phyloP scores from a whole-genome alignment of 1,140 invertebrate species.

The Portunus trituberculatus region DNA sequence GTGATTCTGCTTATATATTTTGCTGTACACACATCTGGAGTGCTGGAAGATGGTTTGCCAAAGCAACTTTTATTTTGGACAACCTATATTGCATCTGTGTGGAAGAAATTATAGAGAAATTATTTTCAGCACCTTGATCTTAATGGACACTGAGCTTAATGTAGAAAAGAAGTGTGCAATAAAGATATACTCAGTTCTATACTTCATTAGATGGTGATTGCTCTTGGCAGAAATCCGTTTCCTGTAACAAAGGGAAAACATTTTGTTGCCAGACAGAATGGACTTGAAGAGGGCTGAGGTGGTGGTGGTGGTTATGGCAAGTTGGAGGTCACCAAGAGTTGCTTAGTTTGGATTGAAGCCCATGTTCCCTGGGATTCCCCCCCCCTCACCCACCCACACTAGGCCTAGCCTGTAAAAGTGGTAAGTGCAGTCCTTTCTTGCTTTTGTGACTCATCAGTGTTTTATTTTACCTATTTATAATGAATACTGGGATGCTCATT shows the following conservation, averaged over 20 bases:
- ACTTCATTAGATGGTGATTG: conserved; percentile 47
- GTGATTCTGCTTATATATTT: conserved; percentile 62
- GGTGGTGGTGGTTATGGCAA: conserved; percentile 69
- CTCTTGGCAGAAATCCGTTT: conserved; percentile 40
- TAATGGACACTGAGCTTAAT: conserved; percentile 69
- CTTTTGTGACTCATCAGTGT: conserved; percentile 56
- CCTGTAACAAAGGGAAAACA: conserved; percentile 48
- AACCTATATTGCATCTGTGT: conserved; percentile 62
- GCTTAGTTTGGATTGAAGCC: conserved; percentile 65
- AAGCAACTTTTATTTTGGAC: conserved; percentile 52
- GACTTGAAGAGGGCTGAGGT: conserved; percentile 62
- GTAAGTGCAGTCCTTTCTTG: conserved; percentile 62
- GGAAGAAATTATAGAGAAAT: conserved; percentile 56
- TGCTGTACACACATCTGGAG: conserved; percentile 50
- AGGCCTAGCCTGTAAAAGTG: conserved; percentile 69
- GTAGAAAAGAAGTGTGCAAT: conserved; percentile 72
- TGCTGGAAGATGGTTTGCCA: conserved; percentile 57
- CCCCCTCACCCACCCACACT: background rate
- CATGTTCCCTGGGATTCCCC: conserved; percentile 46
- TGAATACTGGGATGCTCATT: conserved; percentile 56
- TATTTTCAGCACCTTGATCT: conserved; percentile 69
- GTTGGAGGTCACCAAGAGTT: conserved; percentile 39
- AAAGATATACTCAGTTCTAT: conserved; percentile 69
- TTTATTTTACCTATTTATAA: conserved; percentile 65
- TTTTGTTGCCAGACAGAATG: conserved; percentile 7